Evolutionary conservation across 1,140 invertebrate species (phyloP), one percentile per base, ranked within the genome.

Genomic region (Papilio polyxenes): DNA sequence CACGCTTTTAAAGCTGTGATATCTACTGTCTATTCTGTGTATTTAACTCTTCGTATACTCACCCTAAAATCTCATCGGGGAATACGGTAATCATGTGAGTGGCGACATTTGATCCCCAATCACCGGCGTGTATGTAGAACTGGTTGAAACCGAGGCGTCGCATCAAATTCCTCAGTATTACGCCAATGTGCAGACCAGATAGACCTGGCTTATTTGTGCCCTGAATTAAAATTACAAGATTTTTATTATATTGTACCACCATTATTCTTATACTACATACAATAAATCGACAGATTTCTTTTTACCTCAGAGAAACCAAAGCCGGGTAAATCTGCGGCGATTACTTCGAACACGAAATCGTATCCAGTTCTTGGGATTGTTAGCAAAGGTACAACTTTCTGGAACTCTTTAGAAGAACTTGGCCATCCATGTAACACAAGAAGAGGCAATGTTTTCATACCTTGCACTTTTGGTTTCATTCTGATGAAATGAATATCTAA

Each of bases 381-480:
- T n/a, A 98, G 91, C 10, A 97, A 83, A 1, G 97, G 97, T 82
- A 98, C 97, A 5, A 98, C 95, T 89, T 97, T 97, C 82, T 97
- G 97, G 88, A 98, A 99, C 91, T 99, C 98, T 31, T 97, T 96
- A 0, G 98, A 95, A 0, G 97, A 98, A 84, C 98, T 98, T 0
- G 98, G 98, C 98, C 98, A 99, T 40, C 98, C 98, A 88, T 99
- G 98, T n/a, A 98, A 86, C 37, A 99, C 59, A 1, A 99, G 87
- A 59, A 98, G 81, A 0, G 97, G 97, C n/a, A 97, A 82, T 1
- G 98, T 95, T 95, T 92, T 96, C 23, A 89, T 37, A 75, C 82
- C 85, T 69, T 86, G 80, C 7, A 81, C 88, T 48, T 88, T 75
- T 1, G 92, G 95, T 85, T 96, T 97, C 0, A 95, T 95, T 83